A percentile compares a stretch with the other conserved stretches of the same genome.
These are phyloP conservation scores for Cancer borealis DNA, from an alignment of 2,888 invertebrate species.

Conservation along the genomic window DNA sequence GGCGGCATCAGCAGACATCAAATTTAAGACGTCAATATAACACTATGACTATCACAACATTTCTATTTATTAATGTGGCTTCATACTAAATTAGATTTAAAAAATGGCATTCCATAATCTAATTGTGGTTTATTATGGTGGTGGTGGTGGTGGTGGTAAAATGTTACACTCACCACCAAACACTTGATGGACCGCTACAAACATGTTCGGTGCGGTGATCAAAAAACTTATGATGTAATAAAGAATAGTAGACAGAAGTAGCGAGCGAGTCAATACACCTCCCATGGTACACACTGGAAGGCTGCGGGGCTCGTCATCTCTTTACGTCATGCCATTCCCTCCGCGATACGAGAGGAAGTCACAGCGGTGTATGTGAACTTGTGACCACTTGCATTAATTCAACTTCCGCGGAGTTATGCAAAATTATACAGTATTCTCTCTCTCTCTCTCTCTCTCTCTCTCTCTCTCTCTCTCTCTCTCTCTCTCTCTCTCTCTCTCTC, in stretches of 20 bases:
- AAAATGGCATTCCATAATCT: too few relatives aligned
- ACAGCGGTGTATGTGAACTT: background rate
- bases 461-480: conserved; percentile 11
- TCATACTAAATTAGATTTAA: too few relatives aligned
- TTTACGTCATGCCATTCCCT: background rate
- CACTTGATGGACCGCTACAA: background rate
- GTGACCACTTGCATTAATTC: too few relatives aligned
- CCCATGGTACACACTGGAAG: background rate
- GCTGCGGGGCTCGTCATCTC: background rate
- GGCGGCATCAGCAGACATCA: too few relatives aligned
- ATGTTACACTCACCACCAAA: background rate
- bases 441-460: conserved; percentile 4
- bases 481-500: background rate
- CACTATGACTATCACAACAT: too few relatives aligned
- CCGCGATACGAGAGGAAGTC: background rate
- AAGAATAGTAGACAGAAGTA: background rate
- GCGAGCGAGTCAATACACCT: background rate
- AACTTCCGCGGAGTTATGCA: too few relatives aligned
- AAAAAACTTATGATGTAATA: background rate
- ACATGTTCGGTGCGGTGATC: background rate
- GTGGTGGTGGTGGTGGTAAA: background rate
- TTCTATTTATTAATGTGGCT: too few relatives aligned
- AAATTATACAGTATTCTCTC: background rate
- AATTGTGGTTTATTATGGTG: too few relatives aligned
- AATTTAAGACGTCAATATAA: too few relatives aligned